Base-by-base conservation (phyloP, 2,113 vertebrate genomes). In the Oreotrochilus melanogaster region DNA sequence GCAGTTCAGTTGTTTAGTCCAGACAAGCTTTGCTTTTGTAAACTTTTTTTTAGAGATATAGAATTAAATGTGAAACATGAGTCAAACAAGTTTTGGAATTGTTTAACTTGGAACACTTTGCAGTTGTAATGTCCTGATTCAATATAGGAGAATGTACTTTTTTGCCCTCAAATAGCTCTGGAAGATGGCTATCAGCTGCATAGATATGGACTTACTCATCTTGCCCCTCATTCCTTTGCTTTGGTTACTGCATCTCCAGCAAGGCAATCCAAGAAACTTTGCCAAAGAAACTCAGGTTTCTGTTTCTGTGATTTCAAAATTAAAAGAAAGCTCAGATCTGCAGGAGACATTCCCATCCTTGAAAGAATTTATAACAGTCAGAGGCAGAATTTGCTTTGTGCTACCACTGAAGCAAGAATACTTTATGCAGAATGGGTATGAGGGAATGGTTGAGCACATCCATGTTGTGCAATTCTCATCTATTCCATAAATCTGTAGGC, bases 51-150 rank as follows among this genome's bases (percentile, higher is more conserved):
- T 66, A 67, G 89, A 94, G 79, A 93, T 95, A 90, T 56, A 87
- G 88, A 95, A 94, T 94, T 95, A 97, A 96, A 96, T 78, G 71
- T 83, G 92, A 93, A 96, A 96, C 93, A 89, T 60, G 89, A 96
- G 93, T 92, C 84, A 72, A 92, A 82, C 89, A 94, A 83, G 65
- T 96, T 93, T 80, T 81, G 83, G 73, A 96, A 67, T 71, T 96
- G 93, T 96, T 96, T 97, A 62, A 74, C 91, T 96, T 95, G 92
- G 89, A 94, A 87, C 93, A 76, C 67, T 84, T 79, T 71, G 45
- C 47, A 89, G 72, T 60, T 85, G 67, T 72, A 91, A 85, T 94
- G 76, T 94, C 88, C 86, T 94, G 83, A 94, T 95, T 93, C 62
- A 90, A 3, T 65, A 22, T n/a, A 93, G 78, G 86, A 73, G 60